Evolutionary conservation across 2,113 vertebrate species (phyloP).

Genomic region (Podiceps cristatus): DNA sequence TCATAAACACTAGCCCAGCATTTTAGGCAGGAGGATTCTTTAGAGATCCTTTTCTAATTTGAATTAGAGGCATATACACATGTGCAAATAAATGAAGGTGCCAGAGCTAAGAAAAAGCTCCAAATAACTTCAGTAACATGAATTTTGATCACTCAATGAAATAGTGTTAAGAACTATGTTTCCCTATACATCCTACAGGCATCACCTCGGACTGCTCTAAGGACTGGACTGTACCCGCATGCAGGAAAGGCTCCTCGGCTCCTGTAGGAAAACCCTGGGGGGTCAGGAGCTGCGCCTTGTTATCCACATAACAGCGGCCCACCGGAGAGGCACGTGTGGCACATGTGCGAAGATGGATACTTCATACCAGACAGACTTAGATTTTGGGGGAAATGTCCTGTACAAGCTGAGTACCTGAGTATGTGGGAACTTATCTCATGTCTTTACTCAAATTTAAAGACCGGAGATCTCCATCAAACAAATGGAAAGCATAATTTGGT

Average conservation of each 20-base stretch:
- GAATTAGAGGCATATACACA: neutral
- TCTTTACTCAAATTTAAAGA: neutral
- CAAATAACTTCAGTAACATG: neutral
- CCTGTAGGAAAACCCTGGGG: neutral
- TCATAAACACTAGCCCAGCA: neutral
- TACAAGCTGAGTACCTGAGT: neutral
- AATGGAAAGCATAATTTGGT: neutral
- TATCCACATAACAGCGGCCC: neutral
- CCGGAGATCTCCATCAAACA: neutral
- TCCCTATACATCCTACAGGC: neutral
- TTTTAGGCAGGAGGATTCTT: neutral
- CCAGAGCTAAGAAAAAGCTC: neutral
- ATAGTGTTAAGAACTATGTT: neutral
- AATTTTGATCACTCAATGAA: neutral
- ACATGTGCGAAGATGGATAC: neutral
- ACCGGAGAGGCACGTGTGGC: neutral
- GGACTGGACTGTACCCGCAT: fast-evolving
- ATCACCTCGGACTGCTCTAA: neutral
- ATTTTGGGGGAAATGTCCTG: neutral
- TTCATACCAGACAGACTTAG: neutral
- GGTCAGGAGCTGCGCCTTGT: neutral
- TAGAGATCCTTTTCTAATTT: neutral
- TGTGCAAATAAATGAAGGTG: neutral
- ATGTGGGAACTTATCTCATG: neutral
- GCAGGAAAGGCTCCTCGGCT: neutral